Conservation (phyloP, 2,797 vertebrate species). For the Micropoecilia bifurca region DNA sequence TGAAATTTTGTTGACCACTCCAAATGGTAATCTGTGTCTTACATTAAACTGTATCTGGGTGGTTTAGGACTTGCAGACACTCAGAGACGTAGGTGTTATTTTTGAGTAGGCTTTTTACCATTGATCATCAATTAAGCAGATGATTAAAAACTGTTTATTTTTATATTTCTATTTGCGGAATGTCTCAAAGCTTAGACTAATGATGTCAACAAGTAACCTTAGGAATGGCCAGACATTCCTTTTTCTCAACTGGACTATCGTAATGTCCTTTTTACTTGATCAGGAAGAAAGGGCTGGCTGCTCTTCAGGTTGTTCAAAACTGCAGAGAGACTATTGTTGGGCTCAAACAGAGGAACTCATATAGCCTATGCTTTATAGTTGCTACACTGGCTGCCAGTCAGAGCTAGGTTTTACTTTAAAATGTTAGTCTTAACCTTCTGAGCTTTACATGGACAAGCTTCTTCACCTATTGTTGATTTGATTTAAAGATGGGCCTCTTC, state of each 20-base stretch:
- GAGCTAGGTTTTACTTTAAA: not conserved
- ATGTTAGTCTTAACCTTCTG: not conserved
- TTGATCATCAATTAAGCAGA: no score
- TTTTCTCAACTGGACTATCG: not conserved
- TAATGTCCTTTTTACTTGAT: not conserved
- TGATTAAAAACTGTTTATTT: not conserved
- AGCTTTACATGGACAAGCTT: not conserved
- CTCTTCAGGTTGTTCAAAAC: not conserved
- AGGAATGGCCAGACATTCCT: not conserved
- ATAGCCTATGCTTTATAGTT: not conserved
- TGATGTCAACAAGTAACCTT: not conserved
- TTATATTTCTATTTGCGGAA: not conserved
- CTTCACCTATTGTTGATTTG: not conserved
- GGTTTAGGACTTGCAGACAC: no score
- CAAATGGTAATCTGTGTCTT: not conserved
- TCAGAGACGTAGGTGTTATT: no score
- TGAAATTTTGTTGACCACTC: not conserved
- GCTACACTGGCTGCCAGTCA: not conserved
- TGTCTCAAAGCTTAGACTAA: not conserved
- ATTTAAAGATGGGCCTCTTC: not conserved
- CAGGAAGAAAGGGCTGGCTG: not conserved
- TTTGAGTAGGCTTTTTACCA: no score
- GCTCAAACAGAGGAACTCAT: not conserved
- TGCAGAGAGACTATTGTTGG: not conserved
- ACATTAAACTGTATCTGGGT: no score